Percentiles rank a stretch among this genome's conserved stretches.
Conservation (phyloP, 53 echinoderm and acorn worm genomes). For the Luidia sarsii region DNA sequence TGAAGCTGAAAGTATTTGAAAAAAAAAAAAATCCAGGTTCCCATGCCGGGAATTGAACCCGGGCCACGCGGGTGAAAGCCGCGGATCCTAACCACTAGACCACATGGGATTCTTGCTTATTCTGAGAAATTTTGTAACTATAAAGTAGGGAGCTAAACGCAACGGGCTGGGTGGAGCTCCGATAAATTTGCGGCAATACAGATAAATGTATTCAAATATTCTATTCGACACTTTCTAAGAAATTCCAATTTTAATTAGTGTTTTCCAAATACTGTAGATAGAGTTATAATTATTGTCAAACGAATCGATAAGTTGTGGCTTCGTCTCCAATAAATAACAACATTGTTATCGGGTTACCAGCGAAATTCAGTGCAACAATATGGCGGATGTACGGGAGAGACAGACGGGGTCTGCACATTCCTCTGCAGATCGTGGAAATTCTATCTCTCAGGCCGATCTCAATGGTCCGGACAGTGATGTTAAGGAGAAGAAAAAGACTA, state of each 20-base stretch:
- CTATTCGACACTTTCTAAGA: too few relatives aligned
- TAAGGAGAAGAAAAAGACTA: slow-evolving; percentile 74
- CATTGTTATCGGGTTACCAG: slow-evolving; percentile 38
- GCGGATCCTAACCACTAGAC: slow-evolving; percentile 99
- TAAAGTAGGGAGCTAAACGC: too few relatives aligned
- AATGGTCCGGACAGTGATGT: neutral
- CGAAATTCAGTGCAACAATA: slow-evolving; percentile 28
- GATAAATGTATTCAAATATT: too few relatives aligned
- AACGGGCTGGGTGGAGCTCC: too few relatives aligned
- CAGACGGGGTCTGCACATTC: slow-evolving; percentile 17
- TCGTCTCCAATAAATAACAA: too few relatives aligned
- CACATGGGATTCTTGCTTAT: slow-evolving; percentile 87
- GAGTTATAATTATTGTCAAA: too few relatives aligned
- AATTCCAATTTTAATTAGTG: too few relatives aligned
- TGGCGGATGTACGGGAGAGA: slow-evolving; percentile 31
- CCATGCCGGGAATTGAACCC: slow-evolving; percentile 99
- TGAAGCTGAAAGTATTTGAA: too few relatives aligned
- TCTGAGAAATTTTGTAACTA: too few relatives aligned
- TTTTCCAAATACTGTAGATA: too few relatives aligned
- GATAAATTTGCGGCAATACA: too few relatives aligned
- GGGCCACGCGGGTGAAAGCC: slow-evolving; percentile 99
- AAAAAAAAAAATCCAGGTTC: slow-evolving; percentile 45
- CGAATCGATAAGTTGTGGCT: too few relatives aligned
- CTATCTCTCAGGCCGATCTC: slow-evolving; percentile 3
- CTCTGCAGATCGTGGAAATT: slow-evolving; percentile 6